A percentile compares a stretch with the other conserved stretches of the same genome.
Evolutionary conservation across 2,888 invertebrate genomes (phyloP).

Genomic region (Plagodis pulveraria): DNA sequence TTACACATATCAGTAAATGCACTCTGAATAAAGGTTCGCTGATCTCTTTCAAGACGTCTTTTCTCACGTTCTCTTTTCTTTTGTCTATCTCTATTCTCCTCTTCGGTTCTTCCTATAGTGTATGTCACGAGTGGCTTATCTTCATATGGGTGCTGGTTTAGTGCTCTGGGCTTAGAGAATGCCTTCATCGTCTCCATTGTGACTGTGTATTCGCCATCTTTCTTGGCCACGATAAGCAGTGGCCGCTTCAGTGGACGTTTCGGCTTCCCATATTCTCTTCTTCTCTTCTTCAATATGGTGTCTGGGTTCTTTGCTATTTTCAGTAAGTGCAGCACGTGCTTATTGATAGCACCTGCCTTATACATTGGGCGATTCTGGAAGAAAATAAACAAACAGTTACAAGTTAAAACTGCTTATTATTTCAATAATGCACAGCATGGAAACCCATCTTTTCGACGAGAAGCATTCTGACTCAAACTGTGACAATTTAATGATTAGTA

Average conservation of each 20-base stretch:
- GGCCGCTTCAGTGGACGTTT: slow-evolving; percentile 69
- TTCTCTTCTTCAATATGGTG: slow-evolving; percentile 62
- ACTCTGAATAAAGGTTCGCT: slow-evolving; percentile 71
- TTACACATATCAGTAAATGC: slow-evolving; percentile 74
- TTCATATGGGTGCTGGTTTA: slow-evolving; percentile 75
- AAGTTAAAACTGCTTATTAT: too few relatives aligned
- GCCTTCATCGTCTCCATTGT: slow-evolving; percentile 78
- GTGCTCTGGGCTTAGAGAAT: slow-evolving; percentile 60
- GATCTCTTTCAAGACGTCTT: slow-evolving; percentile 68
- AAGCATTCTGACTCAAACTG: too few relatives aligned
- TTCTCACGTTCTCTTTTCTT: slow-evolving; percentile 67
- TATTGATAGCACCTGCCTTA: slow-evolving; percentile 77
- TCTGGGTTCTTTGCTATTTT: slow-evolving; percentile 70
- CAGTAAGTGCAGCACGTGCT: slow-evolving; percentile 69
- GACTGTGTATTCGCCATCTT: slow-evolving; percentile 72
- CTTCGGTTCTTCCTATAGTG: slow-evolving; percentile 74
- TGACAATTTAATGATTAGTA: too few relatives aligned
- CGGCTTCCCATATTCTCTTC: slow-evolving; percentile 54
- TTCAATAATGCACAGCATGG: too few relatives aligned
- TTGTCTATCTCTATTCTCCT: slow-evolving; percentile 67
- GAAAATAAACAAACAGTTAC: slow-evolving; percentile 22
- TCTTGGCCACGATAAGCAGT: slow-evolving; percentile 69
- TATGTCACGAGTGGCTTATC: slow-evolving; percentile 70
- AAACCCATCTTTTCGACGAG: too few relatives aligned
- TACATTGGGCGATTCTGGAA: slow-evolving; percentile 57